phyloP scores from a whole-genome alignment of 35 echinoderm and acorn worm genomes.

The Chiridota heheva region DNA sequence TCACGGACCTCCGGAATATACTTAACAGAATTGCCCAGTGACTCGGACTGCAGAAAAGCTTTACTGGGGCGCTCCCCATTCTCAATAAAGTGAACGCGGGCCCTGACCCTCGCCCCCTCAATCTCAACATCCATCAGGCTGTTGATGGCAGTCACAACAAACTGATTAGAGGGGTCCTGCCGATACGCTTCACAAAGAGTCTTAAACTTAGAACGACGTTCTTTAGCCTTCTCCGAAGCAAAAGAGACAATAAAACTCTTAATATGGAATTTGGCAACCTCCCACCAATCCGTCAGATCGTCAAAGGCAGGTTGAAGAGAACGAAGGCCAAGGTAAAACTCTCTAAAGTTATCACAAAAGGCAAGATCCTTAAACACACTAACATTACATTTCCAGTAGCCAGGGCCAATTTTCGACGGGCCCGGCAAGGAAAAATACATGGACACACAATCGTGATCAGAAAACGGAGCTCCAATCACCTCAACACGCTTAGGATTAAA shows the following conservation, averaged over 20 bases:
- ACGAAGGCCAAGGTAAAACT: background rate
- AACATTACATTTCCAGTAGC: constrained; percentile 42
- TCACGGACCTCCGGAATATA: background rate
- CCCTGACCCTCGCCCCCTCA: background rate
- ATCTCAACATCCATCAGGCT: background rate
- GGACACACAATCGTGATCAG: constrained; percentile 23
- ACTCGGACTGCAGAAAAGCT: constrained; percentile 3
- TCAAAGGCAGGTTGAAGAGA: constrained; percentile 20
- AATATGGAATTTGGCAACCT: background rate
- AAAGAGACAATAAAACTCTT: background rate
- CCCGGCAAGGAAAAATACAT: background rate
- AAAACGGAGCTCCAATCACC: background rate
- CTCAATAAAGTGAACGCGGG: constrained; percentile 24
- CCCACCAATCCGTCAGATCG: constrained; percentile 24
- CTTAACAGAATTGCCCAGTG: background rate
- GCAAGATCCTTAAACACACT: background rate
- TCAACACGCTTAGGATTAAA: background rate
- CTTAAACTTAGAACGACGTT: no score
- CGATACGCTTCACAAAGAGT: no score
- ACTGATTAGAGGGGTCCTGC: no score
- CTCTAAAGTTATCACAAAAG: constrained; percentile 15
- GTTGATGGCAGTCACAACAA: background rate
- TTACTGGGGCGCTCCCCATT: constrained; percentile 12
- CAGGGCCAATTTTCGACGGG: background rate
- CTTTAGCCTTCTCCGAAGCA: no score